Base-by-base conservation (phyloP, 2,113 vertebrate species). In the Nematolebias whitei region DNA sequence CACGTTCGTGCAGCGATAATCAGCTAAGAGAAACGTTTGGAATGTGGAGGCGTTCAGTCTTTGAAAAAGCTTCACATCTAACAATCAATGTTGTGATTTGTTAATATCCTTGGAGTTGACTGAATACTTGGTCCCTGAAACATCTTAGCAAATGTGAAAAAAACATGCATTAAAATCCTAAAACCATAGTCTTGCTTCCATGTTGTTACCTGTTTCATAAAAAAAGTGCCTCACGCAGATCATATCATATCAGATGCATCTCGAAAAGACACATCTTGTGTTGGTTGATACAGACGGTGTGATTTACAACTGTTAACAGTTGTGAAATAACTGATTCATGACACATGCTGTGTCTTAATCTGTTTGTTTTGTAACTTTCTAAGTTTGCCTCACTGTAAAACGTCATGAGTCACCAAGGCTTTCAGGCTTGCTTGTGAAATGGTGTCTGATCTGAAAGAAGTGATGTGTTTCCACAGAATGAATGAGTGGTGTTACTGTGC, bases 221-320 rank as follows among this genome's bases (percentile, higher is more conserved):
- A 29, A 2, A 65, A 51, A 59, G 69, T 23, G 66, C 84, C 69
- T 72, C 60, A 1, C 59, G n/a, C 10, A 40, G 35, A 55, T 52
- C 29, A 82, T 63, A 48, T 63, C 68, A 67, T 85, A 80, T 83
- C 49, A 79, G 52, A 85, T 74, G 82, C 59, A 88, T 78, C 51
- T 68, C 63, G 8, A 78, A 62, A 54, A 45, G 32, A 58, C 29
- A 22, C 20, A 52, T 50, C 15, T 26, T 54, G 58, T 68, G 22
- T 53, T 29, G 3, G 26, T 7, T 7, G 26, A 29, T 29, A 29
- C 32, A 35, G 32, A 35, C 10, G 32, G 10, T 10, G 32, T 35
- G 32, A 5, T 35, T 35, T 35, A 35, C 32, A 35, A 35, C 32
- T 5, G 9, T 8, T 35, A n/a, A 12, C 19, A 35, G 48, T 65